Evolutionary conservation across 2,113 vertebrate genomes (phyloP), one percentile per base, ranked within the genome.

Genomic region (Rhinolophus sinicus): DNA sequence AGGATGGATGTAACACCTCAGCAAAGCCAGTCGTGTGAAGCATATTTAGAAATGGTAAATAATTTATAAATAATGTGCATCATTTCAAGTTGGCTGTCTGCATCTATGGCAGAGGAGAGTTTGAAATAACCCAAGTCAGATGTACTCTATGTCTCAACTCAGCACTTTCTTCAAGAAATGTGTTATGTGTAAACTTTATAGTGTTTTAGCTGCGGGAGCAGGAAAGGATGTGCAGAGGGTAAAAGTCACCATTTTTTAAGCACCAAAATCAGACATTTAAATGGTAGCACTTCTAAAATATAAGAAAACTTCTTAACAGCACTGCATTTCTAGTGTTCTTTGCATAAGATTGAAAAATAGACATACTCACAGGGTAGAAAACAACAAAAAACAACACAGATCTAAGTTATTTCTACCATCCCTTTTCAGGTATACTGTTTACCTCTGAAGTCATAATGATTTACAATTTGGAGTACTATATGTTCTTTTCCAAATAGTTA

Each of bases 21-120:
- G 40, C 2, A 30, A 97, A 88, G 16, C 19, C 85, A 89, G 15
- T 78, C 35, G 12, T 96, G 75, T 92, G 97, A 97, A 97, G 93
- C 92, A 90, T 94, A 97, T 97, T 94, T 94, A 92, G 83, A 97
- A 98, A 96, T 94, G 64, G 87, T 98, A 97, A 98, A 98, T 98
- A 97, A 98, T 98, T 98, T 97, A 97, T 98, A 89, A 93, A 96
- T 96, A 91, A 97, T 44, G 56, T 44, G 90, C 96, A 83, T 91
- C 58, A 65, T 94, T 96, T 97, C 90, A 95, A 13, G 77, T 97
- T 80, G 75, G 58, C 97, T 97, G 56, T 93, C 58, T 96, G 80
- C 81, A 1, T 92, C 67, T 80, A 30, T 89, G 38, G 92, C 87
- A 96, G 92, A 93, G 90, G 13, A 97, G 16, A 95, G 54, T 83